These are phyloP conservation scores for Delichon dasypus DNA, from an alignment of 2,797 vertebrate genomes.

Conservation along the genomic window DNA sequence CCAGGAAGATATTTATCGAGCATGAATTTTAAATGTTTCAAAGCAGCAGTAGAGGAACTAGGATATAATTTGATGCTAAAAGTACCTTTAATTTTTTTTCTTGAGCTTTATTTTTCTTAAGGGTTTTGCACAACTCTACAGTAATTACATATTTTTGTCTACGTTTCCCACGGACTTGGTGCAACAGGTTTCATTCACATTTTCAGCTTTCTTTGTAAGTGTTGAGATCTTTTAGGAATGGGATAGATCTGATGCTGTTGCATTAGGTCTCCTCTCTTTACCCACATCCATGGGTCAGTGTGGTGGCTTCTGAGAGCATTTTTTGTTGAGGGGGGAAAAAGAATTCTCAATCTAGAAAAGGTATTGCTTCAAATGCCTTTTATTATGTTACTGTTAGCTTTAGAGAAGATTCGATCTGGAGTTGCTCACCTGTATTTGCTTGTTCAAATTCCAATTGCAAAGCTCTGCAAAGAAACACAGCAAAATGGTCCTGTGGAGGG, in stretches of 20 bases:
- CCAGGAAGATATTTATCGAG: background rate
- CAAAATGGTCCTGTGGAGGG: background rate
- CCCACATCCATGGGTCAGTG: accelerated
- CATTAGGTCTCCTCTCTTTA: background rate
- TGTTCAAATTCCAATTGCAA: background rate
- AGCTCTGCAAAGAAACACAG: background rate
- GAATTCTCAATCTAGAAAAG: background rate
- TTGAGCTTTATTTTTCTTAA: background rate
- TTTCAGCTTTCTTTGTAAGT: background rate
- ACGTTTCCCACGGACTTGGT: background rate
- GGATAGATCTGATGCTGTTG: background rate
- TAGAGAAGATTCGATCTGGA: background rate
- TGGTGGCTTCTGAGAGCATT: background rate
- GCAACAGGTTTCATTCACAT: background rate
- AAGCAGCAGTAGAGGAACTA: background rate
- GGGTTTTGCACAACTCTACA: background rate
- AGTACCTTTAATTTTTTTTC: background rate
- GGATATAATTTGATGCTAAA: background rate
- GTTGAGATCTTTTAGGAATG: background rate
- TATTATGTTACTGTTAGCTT: background rate
- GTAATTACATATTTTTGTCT: background rate
- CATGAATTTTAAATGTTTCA: background rate
- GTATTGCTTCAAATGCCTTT: background rate
- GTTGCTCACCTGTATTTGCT: background rate
- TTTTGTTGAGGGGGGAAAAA: background rate